A percentile compares a stretch with the other conserved stretches of the same genome.
These are phyloP conservation scores for Falco naumanni DNA, from an alignment of 2,797 vertebrate species.

Conservation along the genomic window DNA sequence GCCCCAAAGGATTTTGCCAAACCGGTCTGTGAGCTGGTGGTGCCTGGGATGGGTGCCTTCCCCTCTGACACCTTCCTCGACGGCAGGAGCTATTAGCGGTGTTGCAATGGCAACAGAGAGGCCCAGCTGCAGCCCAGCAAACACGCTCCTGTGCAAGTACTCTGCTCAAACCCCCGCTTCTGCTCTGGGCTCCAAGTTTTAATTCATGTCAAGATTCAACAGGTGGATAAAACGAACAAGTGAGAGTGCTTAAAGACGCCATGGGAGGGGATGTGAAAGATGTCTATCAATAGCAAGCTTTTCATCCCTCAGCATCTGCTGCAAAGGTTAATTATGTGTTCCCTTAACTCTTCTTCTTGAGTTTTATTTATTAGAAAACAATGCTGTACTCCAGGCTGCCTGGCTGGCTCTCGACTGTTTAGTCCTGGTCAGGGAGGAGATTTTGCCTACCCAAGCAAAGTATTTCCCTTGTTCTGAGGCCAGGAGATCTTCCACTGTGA, in stretches of 20 bases:
- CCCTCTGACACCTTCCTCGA: fast-evolving
- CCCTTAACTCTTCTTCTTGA: not conserved
- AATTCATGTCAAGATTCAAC: not conserved
- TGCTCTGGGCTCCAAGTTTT: not conserved
- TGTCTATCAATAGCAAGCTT: not conserved
- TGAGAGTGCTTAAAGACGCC: not conserved
- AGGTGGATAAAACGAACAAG: not conserved
- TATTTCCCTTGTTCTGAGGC: not conserved
- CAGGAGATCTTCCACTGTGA: not conserved
- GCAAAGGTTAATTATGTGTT: not conserved
- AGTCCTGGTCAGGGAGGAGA: not conserved
- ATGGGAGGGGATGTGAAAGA: not conserved
- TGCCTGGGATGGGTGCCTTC: not conserved
- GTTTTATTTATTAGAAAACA: slow-evolving; percentile 32
- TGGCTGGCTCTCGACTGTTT: not conserved
- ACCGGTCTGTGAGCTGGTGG: not conserved
- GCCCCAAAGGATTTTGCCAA: not conserved
- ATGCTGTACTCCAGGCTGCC: not conserved
- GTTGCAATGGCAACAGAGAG: not conserved
- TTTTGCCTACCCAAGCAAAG: not conserved
- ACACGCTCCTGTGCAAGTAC: not conserved
- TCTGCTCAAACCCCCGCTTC: not conserved
- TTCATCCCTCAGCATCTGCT: not conserved
- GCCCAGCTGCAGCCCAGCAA: not conserved
- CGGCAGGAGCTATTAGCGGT: not conserved